Evolutionary conservation across 2,888 invertebrate genomes (phyloP).

Genomic region (Dichetophora obliterata): DNA sequence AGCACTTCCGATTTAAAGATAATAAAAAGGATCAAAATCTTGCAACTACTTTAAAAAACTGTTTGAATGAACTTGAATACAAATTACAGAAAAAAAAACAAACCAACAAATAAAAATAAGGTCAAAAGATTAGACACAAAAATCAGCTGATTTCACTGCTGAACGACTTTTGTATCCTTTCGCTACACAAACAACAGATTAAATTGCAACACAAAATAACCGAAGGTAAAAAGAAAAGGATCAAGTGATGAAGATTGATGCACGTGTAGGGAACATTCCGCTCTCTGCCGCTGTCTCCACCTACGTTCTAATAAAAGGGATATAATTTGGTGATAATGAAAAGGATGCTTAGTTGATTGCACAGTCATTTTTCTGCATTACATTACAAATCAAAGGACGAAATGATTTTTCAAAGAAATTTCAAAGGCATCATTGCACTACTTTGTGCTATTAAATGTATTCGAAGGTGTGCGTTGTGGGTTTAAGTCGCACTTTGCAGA

Average conservation of each 20-base stretch:
- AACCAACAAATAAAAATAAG: no score
- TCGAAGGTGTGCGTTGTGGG: constrained; percentile 23
- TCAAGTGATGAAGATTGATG: background rate
- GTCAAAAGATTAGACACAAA: constrained; percentile 9
- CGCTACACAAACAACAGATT: background rate
- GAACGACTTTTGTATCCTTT: background rate
- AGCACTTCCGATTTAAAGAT: no score
- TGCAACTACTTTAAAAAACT: no score
- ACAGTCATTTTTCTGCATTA: constrained; percentile 28
- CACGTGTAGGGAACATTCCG: constrained; percentile 2
- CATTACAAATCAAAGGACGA: constrained; percentile 28
- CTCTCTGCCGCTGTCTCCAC: background rate
- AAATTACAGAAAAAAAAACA: background rate
- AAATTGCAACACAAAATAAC: background rate
- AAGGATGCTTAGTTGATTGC: constrained; percentile 19
- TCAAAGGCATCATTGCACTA: background rate
- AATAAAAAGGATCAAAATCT: no score
- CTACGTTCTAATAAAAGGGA: constrained; percentile 6
- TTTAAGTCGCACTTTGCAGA: constrained; percentile 1
- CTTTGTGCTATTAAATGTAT: background rate
- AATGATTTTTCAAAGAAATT: constrained; percentile 17
- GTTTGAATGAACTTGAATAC: no score
- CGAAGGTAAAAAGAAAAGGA: background rate
- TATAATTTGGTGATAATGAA: constrained; percentile 11
- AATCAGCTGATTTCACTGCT: constrained; percentile 12